Percentiles rank a stretch among this genome's conserved stretches.
These are phyloP conservation scores for Brachypteracias leptosomus DNA, from an alignment of 2,113 vertebrate genomes.

Conservation along the genomic window DNA sequence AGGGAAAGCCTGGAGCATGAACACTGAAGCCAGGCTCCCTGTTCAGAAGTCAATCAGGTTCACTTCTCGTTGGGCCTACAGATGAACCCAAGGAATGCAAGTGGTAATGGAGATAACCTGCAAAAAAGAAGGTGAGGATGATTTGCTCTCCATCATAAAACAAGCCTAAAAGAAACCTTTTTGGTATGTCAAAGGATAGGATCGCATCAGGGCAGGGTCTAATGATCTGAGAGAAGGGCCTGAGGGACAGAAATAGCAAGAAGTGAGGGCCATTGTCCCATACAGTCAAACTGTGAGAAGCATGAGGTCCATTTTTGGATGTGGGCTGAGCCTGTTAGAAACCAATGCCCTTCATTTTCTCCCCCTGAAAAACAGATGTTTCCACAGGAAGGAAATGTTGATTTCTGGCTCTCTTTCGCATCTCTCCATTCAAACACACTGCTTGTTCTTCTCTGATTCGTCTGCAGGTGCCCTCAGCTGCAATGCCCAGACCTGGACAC, in stretches of 20 bases:
- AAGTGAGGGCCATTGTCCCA: not conserved
- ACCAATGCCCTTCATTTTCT: not conserved
- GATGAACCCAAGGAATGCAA: not conserved
- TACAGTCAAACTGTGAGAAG: not conserved
- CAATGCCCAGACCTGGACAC: not conserved
- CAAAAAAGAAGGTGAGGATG: not conserved
- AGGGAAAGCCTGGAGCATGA: not conserved
- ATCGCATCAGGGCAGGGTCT: rapidly evolving
- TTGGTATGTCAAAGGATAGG: not conserved
- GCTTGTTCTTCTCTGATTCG: not conserved
- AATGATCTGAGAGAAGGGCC: not conserved
- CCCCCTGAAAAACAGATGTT: not conserved
- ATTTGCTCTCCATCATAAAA: not conserved
- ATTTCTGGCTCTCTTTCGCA: not conserved
- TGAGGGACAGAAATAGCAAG: not conserved
- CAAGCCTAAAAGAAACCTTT: not conserved
- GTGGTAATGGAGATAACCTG: not conserved
- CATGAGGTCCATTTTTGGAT: not conserved
- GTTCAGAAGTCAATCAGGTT: not conserved
- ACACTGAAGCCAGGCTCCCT: not conserved
- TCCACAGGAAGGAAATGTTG: not conserved
- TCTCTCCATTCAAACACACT: not conserved
- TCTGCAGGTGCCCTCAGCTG: conserved; percentile 4
- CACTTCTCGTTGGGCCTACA: not conserved
- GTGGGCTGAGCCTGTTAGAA: not conserved